A percentile compares a stretch with the other conserved stretches of the same genome.
These are phyloP conservation scores for Trachelus troglodyta DNA, from an alignment of 2,888 invertebrate genomes.

Conservation along the genomic window DNA sequence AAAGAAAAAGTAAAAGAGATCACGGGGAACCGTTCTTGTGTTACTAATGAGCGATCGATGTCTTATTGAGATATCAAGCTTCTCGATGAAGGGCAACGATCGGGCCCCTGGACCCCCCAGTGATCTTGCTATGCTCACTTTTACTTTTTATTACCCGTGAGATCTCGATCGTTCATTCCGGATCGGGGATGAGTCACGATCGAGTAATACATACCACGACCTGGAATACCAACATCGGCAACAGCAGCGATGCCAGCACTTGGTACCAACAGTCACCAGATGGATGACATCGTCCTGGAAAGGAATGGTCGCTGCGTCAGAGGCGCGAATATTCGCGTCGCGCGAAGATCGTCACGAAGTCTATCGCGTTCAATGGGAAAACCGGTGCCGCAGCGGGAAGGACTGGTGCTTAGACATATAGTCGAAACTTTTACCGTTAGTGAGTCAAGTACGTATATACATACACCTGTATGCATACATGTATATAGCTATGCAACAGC, in stretches of 20 bases:
- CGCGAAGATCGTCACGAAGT: neutral
- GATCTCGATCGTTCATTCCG: conserved; percentile 29
- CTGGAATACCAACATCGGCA: neutral
- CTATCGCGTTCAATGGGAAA: neutral
- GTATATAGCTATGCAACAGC: conserved; percentile 49
- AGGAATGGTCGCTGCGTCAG: neutral
- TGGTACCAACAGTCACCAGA: neutral
- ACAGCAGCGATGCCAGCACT: neutral
- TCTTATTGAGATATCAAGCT: conserved; percentile 50
- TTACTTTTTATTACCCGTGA: conserved; percentile 29
- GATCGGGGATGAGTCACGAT: conserved; percentile 24
- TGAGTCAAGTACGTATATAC: conserved; percentile 18
- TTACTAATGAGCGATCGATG: conserved; percentile 51
- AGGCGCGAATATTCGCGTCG: neutral
- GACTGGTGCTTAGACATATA: conserved; percentile 29
- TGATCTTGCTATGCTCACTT: conserved; percentile 28
- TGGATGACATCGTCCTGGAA: neutral
- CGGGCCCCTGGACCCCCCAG: conserved; percentile 26
- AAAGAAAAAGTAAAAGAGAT: conserved; percentile 20
- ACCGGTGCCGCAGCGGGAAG: neutral
- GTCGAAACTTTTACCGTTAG: conserved; percentile 57
- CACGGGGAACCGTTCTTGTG: conserved; percentile 47
- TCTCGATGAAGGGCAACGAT: conserved; percentile 17
- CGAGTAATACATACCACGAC: neutral
- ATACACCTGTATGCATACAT: neutral